phyloP scores from a whole-genome alignment of 2,797 vertebrate species.

The Lateolabrax maculatus region DNA sequence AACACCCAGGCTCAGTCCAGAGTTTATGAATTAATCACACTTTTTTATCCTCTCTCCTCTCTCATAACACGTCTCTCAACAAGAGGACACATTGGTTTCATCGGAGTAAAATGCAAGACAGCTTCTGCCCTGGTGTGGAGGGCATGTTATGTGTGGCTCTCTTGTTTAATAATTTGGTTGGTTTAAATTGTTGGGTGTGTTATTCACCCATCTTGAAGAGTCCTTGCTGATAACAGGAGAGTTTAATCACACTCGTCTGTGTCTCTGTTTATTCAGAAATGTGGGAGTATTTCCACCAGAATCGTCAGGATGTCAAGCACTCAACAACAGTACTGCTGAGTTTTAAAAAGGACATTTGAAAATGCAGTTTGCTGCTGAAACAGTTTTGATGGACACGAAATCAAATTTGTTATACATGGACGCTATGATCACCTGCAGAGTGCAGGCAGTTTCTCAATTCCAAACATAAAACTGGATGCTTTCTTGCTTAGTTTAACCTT shows the following conservation, averaged over 20 bases:
- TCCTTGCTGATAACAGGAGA: neutral
- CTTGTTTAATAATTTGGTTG: conserved; percentile 6
- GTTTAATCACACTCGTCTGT: neutral
- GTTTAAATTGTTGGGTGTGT: neutral
- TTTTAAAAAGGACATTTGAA: neutral
- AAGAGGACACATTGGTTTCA: conserved; percentile 10
- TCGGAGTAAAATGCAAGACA: neutral
- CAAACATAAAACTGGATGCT: conserved; percentile 8
- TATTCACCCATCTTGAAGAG: neutral
- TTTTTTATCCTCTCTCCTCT: conserved; percentile 8
- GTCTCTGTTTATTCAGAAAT: conserved; percentile 6
- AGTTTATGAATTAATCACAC: conserved; percentile 70
- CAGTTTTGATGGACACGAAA: neutral
- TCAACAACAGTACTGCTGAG: neutral
- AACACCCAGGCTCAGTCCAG: conserved; percentile 35
- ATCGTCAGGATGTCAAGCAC: conserved; percentile 15
- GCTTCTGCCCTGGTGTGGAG: neutral
- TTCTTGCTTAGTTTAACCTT: conserved; percentile 26
- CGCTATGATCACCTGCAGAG: neutral
- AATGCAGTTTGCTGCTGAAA: conserved; percentile 16
- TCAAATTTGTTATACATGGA: neutral
- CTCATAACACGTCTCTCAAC: conserved; percentile 21
- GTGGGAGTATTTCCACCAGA: neutral
- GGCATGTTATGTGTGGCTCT: neutral
- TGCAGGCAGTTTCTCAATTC: neutral